Base-by-base conservation (phyloP, 1,140 invertebrate species). In the Drosophila santomea region DNA sequence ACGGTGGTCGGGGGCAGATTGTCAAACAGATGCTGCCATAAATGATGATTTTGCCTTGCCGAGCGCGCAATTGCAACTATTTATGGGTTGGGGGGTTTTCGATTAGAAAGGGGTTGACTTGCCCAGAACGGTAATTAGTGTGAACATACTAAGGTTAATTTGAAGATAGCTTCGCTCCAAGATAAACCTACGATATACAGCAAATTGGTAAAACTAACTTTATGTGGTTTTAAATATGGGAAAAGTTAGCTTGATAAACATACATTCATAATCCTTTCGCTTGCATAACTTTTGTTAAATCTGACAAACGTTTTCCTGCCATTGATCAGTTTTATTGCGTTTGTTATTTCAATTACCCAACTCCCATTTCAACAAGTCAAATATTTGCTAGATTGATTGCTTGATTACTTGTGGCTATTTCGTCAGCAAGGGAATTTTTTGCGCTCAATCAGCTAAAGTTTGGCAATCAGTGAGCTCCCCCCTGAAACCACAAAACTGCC, bases 361-460 rank as follows among this genome's bases (percentile, higher is more conserved):
- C 45, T 52, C 12, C 6, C 64, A 2, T 63, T 52, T 28, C 57
- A 47, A 47, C 38, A 52, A 41, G 28, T 15, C 44, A 71, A 71
- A 71, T 71, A 71, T 71, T 71, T 71, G 64, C 43, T 41, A 48
- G 66, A 58, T 71, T 71, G 67, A 71, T 71, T 71, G 67, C 17
- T 17, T 71, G 36, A 71, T 69, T 68, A 67, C 48, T 69, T 69
- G 62, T 55, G 63, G 50, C 48, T 17, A 69, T 66, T 66, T 54
- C 20, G 45, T 50, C 63, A 62, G 48, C 58, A 12, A 7, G 58
- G 59, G 45, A 36, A 63, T 47, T 45, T 66, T 66, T 52, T 35
- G 45, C 43, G 81, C 73, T 76, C 82, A 84, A 84, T 84, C 81
- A 84, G 73, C 51, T 64, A 39, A 81, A 80, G 78, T 78, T 72